These are phyloP conservation scores for Stylophora pistillata DNA, from an alignment of 64 coral and sea anemone species.

Conservation along the genomic window DNA sequence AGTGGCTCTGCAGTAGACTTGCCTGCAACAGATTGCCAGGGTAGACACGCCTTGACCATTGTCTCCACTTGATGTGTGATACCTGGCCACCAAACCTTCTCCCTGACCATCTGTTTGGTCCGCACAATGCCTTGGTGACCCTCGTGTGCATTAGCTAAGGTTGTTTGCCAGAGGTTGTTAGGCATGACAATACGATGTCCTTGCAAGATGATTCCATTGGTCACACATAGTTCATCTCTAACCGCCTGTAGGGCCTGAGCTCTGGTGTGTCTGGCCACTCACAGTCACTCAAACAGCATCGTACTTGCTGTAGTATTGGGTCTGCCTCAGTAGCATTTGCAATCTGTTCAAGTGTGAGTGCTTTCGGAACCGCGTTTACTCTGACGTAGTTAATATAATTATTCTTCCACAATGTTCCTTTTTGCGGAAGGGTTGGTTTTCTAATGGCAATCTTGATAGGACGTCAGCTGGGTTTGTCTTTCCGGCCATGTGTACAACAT, in stretches of 20 bases:
- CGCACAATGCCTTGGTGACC: constrained; percentile 30
- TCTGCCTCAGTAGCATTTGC: too few relatives aligned
- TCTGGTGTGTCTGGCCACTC: constrained; percentile 27
- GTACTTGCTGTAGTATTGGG: constrained; percentile 15
- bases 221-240: constrained; percentile 37
- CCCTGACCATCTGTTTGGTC: constrained; percentile 43
- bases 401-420: constrained; percentile 12
- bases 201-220: constrained; percentile 15
- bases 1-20: constrained; percentile 25
- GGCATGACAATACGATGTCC: too few relatives aligned
- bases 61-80: constrained; percentile 10
- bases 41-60: constrained; percentile 35
- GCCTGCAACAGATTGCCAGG: constrained; percentile 33
- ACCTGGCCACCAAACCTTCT: constrained; percentile 58
- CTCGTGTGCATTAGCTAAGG: too few relatives aligned
- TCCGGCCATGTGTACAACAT: constrained; percentile 5
- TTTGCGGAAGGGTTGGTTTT: constrained; percentile 3
- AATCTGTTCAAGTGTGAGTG: background rate
- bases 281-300: background rate
- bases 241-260: constrained; percentile 6
- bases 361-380: background rate
- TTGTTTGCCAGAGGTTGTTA: too few relatives aligned
- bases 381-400: constrained; percentile 3
- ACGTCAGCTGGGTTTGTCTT: constrained; percentile 37
- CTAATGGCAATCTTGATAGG: background rate